Evolutionary conservation across 2,888 invertebrate genomes (phyloP).

Genomic region (Agelastica alni): DNA sequence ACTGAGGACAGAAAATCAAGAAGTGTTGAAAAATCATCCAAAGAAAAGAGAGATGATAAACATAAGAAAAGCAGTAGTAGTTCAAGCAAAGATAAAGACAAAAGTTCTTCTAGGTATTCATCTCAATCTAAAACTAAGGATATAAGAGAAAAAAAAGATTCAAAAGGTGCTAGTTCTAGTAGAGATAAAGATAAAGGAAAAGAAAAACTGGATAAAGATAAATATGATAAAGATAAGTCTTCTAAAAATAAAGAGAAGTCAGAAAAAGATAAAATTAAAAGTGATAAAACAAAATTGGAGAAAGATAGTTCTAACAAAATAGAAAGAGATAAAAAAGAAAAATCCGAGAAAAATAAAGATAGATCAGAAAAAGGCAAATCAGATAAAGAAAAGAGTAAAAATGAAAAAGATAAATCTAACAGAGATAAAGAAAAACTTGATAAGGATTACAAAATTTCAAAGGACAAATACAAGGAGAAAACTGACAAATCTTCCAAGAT

Average conservation of each 20-base stretch:
- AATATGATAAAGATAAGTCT: constrained; percentile 46
- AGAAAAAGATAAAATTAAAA: constrained; percentile 44
- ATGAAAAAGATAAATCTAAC: constrained; percentile 34
- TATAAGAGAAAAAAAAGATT: constrained; percentile 37
- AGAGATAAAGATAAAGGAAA: constrained; percentile 29
- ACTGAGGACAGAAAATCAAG: constrained; percentile 20
- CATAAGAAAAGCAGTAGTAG: constrained; percentile 26
- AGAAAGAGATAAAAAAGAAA: constrained; percentile 22
- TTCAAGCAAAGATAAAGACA: constrained; percentile 34
- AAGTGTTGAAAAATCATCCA: constrained; percentile 7
- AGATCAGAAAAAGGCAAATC: constrained; percentile 16
- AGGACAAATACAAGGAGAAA: constrained; percentile 1
- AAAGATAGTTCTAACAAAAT: constrained; percentile 28
- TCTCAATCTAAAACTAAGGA: constrained; percentile 32
- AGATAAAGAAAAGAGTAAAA: constrained; percentile 23
- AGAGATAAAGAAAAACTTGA: constrained; percentile 34
- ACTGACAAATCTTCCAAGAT: constrained; percentile 3
- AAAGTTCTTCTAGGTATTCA: constrained; percentile 15
- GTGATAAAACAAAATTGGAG: constrained; percentile 40
- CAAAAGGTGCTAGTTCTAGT: constrained; percentile 34
- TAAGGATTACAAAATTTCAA: constrained; percentile 23
- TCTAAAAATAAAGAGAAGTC: constrained; percentile 39
- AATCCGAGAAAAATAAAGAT: constrained; percentile 20
- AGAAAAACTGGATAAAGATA: constrained; percentile 27
- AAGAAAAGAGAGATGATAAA: constrained; percentile 37